These are phyloP conservation scores for Phaetusa simplex DNA, from an alignment of 2,113 vertebrate species.

Conservation along the genomic window DNA sequence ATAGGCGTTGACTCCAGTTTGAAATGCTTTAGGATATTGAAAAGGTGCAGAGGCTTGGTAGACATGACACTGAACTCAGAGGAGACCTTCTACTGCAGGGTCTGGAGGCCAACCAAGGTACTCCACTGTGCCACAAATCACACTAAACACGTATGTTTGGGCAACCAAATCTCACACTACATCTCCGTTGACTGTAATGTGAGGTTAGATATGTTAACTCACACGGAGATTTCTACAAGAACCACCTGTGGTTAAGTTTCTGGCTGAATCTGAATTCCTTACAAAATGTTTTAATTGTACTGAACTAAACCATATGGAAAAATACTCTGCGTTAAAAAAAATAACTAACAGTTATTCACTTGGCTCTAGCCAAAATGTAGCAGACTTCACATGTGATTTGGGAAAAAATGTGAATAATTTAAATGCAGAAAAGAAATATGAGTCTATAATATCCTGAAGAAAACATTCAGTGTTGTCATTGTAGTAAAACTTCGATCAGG, in stretches of 20 bases:
- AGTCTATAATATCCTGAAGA: background rate
- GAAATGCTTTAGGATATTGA: background rate
- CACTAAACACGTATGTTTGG: background rate
- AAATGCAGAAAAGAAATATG: background rate
- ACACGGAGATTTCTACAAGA: background rate
- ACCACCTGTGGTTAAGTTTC: background rate
- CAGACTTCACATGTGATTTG: background rate
- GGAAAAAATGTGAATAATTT: background rate
- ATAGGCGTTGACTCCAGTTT: background rate
- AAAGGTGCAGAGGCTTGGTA: background rate
- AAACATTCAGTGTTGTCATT: background rate
- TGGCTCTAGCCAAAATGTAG: background rate
- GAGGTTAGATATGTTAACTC: background rate
- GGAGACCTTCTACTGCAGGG: background rate
- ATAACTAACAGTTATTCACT: background rate
- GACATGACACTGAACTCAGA: background rate
- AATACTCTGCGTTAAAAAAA: background rate
- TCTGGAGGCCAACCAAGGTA: background rate
- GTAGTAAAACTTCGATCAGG: background rate
- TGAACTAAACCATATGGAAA: background rate
- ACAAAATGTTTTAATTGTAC: background rate
- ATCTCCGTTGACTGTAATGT: background rate
- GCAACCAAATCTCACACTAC: background rate
- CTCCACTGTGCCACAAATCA: background rate
- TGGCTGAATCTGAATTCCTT: background rate